Conservation (phyloP, 2,888 invertebrate species). For the Homarus gammarus region DNA sequence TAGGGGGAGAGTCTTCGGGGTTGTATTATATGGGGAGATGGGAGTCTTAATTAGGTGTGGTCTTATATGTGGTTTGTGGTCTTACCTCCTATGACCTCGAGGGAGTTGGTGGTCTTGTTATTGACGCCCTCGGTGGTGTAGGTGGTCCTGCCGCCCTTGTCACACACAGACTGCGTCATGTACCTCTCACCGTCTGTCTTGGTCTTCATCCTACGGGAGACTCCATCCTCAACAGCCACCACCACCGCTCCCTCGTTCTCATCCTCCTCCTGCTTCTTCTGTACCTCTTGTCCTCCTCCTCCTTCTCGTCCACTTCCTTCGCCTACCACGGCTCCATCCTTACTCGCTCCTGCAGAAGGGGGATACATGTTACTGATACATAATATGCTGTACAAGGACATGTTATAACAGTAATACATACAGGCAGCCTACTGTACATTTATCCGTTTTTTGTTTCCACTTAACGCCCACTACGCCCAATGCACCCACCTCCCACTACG, state of each 20-base stretch:
- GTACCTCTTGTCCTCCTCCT: background rate
- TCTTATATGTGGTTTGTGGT: background rate
- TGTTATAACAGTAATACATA: too few species aligned
- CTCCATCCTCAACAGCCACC: conserved; percentile 3
- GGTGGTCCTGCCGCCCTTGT: conserved; percentile 45
- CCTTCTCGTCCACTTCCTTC: too few species aligned
- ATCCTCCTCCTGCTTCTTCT: background rate
- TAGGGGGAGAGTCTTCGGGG: too few species aligned
- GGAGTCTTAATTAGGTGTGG: too few species aligned
- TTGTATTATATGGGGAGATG: too few species aligned
- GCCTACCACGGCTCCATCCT: background rate
- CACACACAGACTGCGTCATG: conserved; percentile 63
- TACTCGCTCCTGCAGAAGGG: background rate
- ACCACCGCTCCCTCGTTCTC: background rate
- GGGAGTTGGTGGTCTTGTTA: conserved; percentile 71
- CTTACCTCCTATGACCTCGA: conserved; percentile 72
- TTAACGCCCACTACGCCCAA: background rate
- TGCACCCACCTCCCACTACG: background rate
- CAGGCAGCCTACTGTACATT: background rate
- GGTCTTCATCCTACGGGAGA: conserved; percentile 63
- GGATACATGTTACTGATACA: too few species aligned
- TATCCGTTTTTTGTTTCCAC: background rate
- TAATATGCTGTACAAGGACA: too few species aligned
- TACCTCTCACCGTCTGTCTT: conserved; percentile 68
- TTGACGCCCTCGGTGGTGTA: conserved; percentile 71